A percentile compares a stretch with the other conserved stretches of the same genome.
Evolutionary conservation across 1,140 invertebrate genomes (phyloP).

Genomic region (Choristoneura fumiferana): DNA sequence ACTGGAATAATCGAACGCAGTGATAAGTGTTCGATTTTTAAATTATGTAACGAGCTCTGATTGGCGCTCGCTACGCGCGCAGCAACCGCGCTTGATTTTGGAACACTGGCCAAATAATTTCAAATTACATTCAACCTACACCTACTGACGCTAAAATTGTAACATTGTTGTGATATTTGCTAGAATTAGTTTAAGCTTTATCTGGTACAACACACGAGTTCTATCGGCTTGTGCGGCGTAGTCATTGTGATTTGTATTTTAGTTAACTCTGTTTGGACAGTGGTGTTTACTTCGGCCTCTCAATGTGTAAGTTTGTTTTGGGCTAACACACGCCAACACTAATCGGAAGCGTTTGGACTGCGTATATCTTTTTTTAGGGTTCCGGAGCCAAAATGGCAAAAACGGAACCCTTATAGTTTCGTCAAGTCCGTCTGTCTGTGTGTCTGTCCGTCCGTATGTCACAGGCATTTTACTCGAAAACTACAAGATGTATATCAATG

Average conservation of each 20-base stretch:
- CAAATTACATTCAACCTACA: conserved; percentile 23
- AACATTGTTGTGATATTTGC: not conserved
- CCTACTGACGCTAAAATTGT: conserved; percentile 23
- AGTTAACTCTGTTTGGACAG: conserved; percentile 6
- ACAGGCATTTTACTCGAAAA: too few relatives aligned
- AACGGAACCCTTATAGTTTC: too few relatives aligned
- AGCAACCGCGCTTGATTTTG: conserved; percentile 48
- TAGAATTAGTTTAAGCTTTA: not conserved
- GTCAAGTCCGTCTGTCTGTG: too few relatives aligned
- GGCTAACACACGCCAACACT: too few relatives aligned
- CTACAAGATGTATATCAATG: too few relatives aligned
- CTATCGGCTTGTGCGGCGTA: not conserved
- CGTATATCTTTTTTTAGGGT: too few relatives aligned
- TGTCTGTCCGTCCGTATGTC: too few relatives aligned
- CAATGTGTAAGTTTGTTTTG: not conserved
- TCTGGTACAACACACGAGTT: not conserved
- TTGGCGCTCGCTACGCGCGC: conserved; percentile 42
- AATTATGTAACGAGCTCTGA: conserved; percentile 56
- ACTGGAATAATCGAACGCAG: conserved; percentile 29
- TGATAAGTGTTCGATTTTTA: conserved; percentile 38
- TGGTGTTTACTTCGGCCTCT: conserved; percentile 6
- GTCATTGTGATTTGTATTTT: conserved; percentile 1
- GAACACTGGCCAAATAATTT: conserved; percentile 57
- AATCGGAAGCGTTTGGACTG: too few relatives aligned
- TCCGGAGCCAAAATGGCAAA: too few relatives aligned